Percentiles rank a stretch among this genome's conserved stretches.
Evolutionary conservation across 2,797 vertebrate species (phyloP).

Genomic region (Notolabrus celidotus): DNA sequence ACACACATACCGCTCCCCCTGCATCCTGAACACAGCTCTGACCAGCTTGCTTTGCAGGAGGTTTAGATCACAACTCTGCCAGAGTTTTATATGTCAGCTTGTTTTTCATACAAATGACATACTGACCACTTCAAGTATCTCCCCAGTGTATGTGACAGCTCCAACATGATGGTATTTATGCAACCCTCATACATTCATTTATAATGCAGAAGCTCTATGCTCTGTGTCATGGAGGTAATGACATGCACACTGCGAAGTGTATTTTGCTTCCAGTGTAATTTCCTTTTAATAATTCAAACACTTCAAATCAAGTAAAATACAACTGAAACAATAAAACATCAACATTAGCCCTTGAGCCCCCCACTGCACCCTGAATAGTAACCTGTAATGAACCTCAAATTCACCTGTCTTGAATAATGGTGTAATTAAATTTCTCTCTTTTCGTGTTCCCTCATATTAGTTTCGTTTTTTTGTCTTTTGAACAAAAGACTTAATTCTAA

Average conservation of each 20-base stretch:
- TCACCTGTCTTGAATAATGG: slow-evolving; percentile 56
- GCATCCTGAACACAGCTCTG: slow-evolving; percentile 5
- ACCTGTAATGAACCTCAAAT: slow-evolving; percentile 39
- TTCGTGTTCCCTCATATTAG: slow-evolving; percentile 22
- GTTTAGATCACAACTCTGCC: background rate
- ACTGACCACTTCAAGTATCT: background rate
- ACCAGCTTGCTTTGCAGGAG: slow-evolving; percentile 17
- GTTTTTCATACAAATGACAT: background rate
- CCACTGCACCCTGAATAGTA: slow-evolving; percentile 52
- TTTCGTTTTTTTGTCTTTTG: slow-evolving; percentile 36
- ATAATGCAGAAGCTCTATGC: background rate
- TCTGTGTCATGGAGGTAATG: background rate
- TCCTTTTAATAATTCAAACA: slow-evolving; percentile 33
- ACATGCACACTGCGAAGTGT: slow-evolving; percentile 13
- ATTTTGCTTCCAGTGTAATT: slow-evolving; percentile 27
- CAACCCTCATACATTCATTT: slow-evolving; percentile 4
- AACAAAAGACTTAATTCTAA: slow-evolving; percentile 39
- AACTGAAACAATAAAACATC: slow-evolving; percentile 36
- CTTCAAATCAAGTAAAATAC: slow-evolving; percentile 43
- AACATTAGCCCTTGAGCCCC: slow-evolving; percentile 41
- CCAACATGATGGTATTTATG: background rate
- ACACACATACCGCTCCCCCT: slow-evolving; percentile 50
- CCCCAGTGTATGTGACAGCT: background rate
- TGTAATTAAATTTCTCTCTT: slow-evolving; percentile 52
- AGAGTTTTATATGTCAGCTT: background rate